phyloP scores from a whole-genome alignment of 2,113 vertebrate genomes.

The Fulica atra region DNA sequence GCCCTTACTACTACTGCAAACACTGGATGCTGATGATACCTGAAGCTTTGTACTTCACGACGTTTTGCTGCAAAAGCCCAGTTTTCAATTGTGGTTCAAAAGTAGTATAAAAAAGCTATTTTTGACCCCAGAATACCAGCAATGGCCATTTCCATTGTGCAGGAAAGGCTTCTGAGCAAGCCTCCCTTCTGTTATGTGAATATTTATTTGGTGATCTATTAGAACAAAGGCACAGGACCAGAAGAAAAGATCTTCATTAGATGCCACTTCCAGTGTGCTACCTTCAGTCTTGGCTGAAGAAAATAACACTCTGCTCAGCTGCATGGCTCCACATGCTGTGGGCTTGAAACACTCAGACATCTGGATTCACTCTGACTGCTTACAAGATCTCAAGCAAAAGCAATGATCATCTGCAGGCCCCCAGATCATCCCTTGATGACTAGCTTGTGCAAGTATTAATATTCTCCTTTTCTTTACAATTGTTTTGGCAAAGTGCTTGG shows the following conservation, averaged over 20 bases:
- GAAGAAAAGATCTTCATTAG: background rate
- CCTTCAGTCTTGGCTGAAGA: background rate
- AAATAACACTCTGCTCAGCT: background rate
- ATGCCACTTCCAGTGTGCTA: background rate
- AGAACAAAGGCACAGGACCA: background rate
- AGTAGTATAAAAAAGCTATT: background rate
- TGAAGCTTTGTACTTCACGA: background rate
- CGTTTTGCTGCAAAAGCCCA: background rate
- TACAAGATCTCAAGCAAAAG: background rate
- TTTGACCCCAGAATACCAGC: background rate
- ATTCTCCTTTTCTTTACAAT: background rate
- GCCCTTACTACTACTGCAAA: background rate
- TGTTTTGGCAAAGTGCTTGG: background rate
- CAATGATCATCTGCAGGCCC: fast-evolving
- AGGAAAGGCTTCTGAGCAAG: background rate
- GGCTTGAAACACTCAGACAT: background rate
- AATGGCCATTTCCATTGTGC: background rate
- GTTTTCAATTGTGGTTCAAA: background rate
- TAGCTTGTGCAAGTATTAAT: background rate
- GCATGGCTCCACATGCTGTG: background rate
- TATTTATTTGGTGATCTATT: background rate
- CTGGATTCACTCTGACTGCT: background rate
- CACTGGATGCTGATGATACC: background rate
- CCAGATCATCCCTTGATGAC: background rate
- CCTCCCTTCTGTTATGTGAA: background rate